Percentiles rank a stretch among this genome's conserved stretches.
phyloP scores from a whole-genome alignment of 2,797 vertebrate species.

The Rhinophrynus dorsalis region DNA sequence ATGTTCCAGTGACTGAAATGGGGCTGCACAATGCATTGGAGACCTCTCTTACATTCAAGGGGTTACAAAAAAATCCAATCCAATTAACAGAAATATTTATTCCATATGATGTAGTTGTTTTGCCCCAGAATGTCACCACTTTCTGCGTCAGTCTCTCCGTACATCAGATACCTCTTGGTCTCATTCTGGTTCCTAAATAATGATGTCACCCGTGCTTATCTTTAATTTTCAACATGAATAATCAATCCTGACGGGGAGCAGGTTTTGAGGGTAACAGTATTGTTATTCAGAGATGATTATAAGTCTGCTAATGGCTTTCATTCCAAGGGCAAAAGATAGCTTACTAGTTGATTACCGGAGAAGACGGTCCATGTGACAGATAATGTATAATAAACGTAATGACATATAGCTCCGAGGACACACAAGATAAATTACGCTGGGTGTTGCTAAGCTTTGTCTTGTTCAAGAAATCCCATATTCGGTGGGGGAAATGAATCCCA shows the following conservation, averaged over 20 bases:
- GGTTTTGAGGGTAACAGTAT: neutral
- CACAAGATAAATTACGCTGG: constrained; percentile 13
- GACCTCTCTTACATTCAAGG: too few species aligned
- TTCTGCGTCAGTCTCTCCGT: too few species aligned
- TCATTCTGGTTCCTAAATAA: too few species aligned
- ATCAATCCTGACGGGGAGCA: neutral
- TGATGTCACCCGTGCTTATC: too few species aligned
- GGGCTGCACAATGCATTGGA: too few species aligned
- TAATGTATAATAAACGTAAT: constrained; percentile 17
- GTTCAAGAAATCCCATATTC: neutral
- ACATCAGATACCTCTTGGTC: too few species aligned
- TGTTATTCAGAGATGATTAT: constrained; percentile 1
- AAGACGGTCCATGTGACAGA: neutral
- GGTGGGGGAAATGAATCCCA: neutral
- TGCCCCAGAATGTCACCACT: too few species aligned
- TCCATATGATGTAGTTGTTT: too few species aligned
- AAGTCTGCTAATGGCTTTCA: constrained; percentile 1
- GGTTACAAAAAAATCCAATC: too few species aligned
- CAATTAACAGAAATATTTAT: too few species aligned
- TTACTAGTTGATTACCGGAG: constrained; percentile 13
- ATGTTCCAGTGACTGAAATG: too few species aligned
- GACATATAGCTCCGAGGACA: constrained; percentile 9
- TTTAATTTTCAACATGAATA: neutral
- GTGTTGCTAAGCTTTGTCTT: constrained; percentile 10
- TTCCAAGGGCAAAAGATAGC: constrained; percentile 21